A percentile compares a stretch with the other conserved stretches of the same genome.
phyloP scores from a whole-genome alignment of 2,888 invertebrate species.

The Agonopterix alstromeriana region DNA sequence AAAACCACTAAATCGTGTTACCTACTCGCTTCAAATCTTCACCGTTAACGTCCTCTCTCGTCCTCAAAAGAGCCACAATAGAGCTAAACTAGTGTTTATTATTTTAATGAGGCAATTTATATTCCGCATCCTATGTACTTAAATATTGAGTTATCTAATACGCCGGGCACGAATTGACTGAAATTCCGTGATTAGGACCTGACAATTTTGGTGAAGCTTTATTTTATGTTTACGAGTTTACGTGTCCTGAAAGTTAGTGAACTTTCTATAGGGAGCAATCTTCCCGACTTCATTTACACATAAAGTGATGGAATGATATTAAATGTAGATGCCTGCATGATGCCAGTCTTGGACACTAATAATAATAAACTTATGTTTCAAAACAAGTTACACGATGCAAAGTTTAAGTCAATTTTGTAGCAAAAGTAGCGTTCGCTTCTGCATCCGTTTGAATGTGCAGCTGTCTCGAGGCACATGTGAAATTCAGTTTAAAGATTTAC shows the following conservation, averaged over 20 bases:
- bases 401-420: background rate
- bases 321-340: slow-evolving; percentile 1
- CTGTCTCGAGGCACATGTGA: slow-evolving; percentile 2
- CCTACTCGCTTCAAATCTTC: background rate
- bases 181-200: slow-evolving; percentile 41
- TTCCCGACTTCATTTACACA: slow-evolving; percentile 11
- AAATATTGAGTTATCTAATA: slow-evolving; percentile 29
- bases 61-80: background rate
- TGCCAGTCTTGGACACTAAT: slow-evolving; percentile 8
- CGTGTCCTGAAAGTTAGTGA: slow-evolving; percentile 40
- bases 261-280: slow-evolving; percentile 11
- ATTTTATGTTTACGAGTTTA: slow-evolving; percentile 52
- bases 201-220: slow-evolving; percentile 41
- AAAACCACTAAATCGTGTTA: slow-evolving; percentile 17
- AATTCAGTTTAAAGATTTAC: slow-evolving; percentile 1
- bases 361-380: slow-evolving; percentile 15
- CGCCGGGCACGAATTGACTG: slow-evolving; percentile 31
- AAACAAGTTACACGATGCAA: slow-evolving; percentile 3
- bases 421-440: background rate
- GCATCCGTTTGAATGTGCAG: background rate
- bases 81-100: background rate
- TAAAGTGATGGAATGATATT: slow-evolving; percentile 18
- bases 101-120: slow-evolving; percentile 4
- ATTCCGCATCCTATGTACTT: slow-evolving; percentile 16
- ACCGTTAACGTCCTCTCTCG: background rate